Conservation (phyloP, 2,797 vertebrate species). For the Acrocephalus scirpaceus region DNA sequence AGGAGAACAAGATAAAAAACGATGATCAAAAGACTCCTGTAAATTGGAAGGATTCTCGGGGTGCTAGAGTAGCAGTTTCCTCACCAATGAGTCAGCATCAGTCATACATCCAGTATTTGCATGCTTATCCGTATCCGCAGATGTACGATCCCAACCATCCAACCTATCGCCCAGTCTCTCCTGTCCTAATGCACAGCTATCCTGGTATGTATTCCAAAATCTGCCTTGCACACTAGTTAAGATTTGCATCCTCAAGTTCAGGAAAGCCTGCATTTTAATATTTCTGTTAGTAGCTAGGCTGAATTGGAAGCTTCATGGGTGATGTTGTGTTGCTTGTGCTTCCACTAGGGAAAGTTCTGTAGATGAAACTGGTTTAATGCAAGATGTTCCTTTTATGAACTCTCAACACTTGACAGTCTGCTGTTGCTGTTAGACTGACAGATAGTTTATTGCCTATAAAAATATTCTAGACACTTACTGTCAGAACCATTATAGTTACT, state of each 20-base stretch:
- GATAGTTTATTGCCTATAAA: constrained; percentile 76
- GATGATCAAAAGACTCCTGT: constrained; percentile 87
- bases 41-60: constrained; percentile 90
- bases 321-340: constrained; percentile 40
- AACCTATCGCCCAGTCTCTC: constrained; percentile 92
- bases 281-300: constrained; percentile 6
- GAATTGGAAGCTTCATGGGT: constrained; percentile 28
- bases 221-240: background rate
- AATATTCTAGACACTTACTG: constrained; percentile 75
- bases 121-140: constrained; percentile 92
- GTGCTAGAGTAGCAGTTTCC: constrained; percentile 86
- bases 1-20: constrained; percentile 82
- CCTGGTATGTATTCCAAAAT: constrained; percentile 88
- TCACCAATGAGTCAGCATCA: constrained; percentile 93
- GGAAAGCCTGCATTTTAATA: constrained; percentile 6
- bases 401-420: constrained; percentile 60
- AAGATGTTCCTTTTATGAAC: constrained; percentile 67
- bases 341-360: constrained; percentile 24
- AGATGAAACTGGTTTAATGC: constrained; percentile 58
- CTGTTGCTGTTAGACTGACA: constrained; percentile 65
- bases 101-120: constrained; percentile 96
- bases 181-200: constrained; percentile 94
- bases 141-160: constrained; percentile 92
- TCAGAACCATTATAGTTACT: constrained; percentile 74
- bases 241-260: background rate